Evolutionary conservation across 2,797 vertebrate genomes (phyloP), one percentile per base, ranked within the genome.

Genomic region (Microtus agrestis): DNA sequence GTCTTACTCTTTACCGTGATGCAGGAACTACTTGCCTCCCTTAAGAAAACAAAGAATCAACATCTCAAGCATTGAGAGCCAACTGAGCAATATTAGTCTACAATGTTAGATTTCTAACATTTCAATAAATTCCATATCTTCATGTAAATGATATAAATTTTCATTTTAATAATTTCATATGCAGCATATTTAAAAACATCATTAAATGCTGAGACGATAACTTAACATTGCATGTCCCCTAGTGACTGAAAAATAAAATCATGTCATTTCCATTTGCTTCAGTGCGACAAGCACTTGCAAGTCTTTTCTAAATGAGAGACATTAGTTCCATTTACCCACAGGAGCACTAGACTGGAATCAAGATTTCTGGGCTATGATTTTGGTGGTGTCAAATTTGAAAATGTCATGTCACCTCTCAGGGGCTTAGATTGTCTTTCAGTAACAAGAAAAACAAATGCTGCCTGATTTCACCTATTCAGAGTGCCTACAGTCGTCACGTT

Each of bases 361-460:
- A 25, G 54, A 54, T 17, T 88, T 87, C 46, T 73, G 78, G 71
- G 54, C 91, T 78, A 65, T n/a, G 25, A 84, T 86, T 94, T 80
- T 73, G 21, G 63, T 88, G 91, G 80, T 79, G 77, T 73, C 37
- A 84, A 31, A 91, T 34, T 84, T 48, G 77, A 95, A 91, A 95
- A 95, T 88, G 82, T 73, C 69, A 78, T 31, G 46, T 73, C 54
- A 78, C 40, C 19, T 91, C 78, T 91, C 94, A 43, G 73, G 59
- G 34, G 82, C 37, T 79, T 13, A 37, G 54, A 95, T 31, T 91
- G 11, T 89, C 91, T 56, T 86, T 80, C 14, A 51, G 14, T 61
- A 69, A 88, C 40, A 81, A 86, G 48, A 51, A 82, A 93, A 88
- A 56, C 61, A 94, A 86, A 89, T 80, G 29, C 59, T 7, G 1